A percentile compares a stretch with the other conserved stretches of the same genome.
Conservation (phyloP, 2,888 invertebrate genomes). For the Drosophila buzzatii region DNA sequence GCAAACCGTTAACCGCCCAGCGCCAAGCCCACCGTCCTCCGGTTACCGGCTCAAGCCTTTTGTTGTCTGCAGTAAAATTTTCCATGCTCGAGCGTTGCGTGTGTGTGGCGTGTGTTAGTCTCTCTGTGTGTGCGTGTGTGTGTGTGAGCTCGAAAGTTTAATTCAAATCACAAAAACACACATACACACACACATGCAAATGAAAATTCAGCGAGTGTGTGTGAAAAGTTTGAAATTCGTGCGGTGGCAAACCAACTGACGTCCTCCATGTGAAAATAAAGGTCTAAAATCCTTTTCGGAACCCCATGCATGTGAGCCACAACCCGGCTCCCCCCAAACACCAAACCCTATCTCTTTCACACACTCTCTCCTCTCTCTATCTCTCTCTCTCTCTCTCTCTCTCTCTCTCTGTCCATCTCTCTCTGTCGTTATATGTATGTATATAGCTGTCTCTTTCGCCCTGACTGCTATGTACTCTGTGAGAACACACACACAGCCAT, state of each 20-base stretch:
- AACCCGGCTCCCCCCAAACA: conserved; percentile 1
- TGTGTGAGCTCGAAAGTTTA: conserved; percentile 72
- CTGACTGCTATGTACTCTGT: conserved; percentile 26
- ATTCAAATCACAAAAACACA: conserved; percentile 80
- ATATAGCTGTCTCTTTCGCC: conserved; percentile 9
- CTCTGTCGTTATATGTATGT: not conserved
- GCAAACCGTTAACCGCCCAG: conserved; percentile 38
- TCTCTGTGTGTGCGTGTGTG: conserved; percentile 26
- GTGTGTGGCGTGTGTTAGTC: conserved; percentile 31
- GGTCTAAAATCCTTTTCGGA: conserved; percentile 78
- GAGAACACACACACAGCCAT: conserved; percentile 25
- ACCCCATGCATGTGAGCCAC: conserved; percentile 44
- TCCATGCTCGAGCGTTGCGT: conserved; percentile 57
- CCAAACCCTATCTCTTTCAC: not conserved
- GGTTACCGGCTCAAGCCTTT: conserved; percentile 70
- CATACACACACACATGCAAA: conserved; percentile 51
- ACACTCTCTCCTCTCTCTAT: not conserved
- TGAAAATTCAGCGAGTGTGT: conserved; percentile 58
- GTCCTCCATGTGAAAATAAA: conserved; percentile 75
- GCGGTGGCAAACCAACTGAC: conserved; percentile 77
- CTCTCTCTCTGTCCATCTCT: not conserved
- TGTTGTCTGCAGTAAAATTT: conserved; percentile 78
- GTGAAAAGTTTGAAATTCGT: conserved; percentile 79
- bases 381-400: not conserved
- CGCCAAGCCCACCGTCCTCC: conserved; percentile 18